Evolutionary conservation across 2,888 invertebrate genomes (phyloP).

Genomic region (Gortyna flavago): DNA sequence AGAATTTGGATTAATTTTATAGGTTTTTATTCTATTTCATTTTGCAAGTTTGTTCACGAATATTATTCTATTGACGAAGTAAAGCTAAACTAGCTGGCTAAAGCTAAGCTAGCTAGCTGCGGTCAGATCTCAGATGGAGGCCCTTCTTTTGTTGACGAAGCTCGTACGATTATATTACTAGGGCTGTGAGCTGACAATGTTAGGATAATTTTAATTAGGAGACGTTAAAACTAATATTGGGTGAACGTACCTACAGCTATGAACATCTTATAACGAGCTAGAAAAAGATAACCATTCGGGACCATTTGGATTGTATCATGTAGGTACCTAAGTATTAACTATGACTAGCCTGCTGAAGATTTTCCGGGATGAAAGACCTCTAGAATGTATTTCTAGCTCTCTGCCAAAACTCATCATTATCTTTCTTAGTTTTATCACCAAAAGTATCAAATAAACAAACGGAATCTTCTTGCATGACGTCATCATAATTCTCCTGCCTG

Average conservation of each 20-base stretch:
- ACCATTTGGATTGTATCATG: background rate
- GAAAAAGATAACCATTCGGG: background rate
- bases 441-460: background rate
- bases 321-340: background rate
- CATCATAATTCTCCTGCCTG: background rate
- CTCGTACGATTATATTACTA: too few relatives aligned
- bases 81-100: too few relatives aligned
- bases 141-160: too few relatives aligned
- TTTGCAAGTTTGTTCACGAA: too few relatives aligned
- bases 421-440: background rate
- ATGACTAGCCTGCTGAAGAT: background rate
- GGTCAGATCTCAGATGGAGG: too few relatives aligned
- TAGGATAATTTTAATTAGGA: too few relatives aligned
- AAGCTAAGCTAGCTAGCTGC: too few relatives aligned
- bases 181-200: too few relatives aligned
- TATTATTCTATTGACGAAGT: too few relatives aligned
- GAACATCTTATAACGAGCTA: background rate
- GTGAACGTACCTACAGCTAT: background rate
- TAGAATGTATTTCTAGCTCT: background rate
- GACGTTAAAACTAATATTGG: background rate
- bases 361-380: background rate
- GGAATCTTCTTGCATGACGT: background rate
- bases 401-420: background rate
- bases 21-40: too few relatives aligned
- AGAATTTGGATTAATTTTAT: too few relatives aligned